Conservation (phyloP, 2,113 vertebrate species). For the Mixornis gularis region DNA sequence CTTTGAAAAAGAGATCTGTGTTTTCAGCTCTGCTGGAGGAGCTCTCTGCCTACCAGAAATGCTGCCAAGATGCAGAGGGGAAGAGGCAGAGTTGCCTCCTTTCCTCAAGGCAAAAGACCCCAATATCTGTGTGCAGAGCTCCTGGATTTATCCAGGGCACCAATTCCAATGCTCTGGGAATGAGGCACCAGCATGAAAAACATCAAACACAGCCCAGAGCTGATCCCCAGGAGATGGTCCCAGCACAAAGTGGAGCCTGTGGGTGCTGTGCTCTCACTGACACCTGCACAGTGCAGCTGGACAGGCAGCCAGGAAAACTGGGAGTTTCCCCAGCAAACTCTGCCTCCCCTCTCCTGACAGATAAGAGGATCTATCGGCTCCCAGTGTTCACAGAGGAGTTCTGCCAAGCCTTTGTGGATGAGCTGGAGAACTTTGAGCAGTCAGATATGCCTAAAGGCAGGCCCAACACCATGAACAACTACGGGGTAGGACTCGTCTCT, state of each 20-base stretch:
- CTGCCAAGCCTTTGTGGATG: conserved; percentile 83
- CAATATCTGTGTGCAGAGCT: not conserved
- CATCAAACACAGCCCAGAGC: not conserved
- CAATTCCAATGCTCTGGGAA: not conserved
- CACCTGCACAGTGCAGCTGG: not conserved
- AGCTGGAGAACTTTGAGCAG: conserved; percentile 90
- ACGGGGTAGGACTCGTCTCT: conserved; percentile 77
- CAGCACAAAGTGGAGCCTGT: not conserved
- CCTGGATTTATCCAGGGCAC: not conserved
- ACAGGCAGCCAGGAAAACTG: not conserved
- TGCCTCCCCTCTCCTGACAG: conserved; percentile 54
- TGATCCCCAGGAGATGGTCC: no score
- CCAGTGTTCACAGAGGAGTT: conserved; percentile 83
- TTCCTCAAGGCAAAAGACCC: not conserved
- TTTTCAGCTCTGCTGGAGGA: not conserved
- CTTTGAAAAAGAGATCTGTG: not conserved
- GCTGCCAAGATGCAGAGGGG: not conserved
- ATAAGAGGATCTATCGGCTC: conserved; percentile 83
- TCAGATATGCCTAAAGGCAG: conserved; percentile 88
- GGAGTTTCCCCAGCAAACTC: not conserved
- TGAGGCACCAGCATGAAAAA: fast-evolving
- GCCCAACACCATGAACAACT: conserved; percentile 97
- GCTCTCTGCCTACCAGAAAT: not conserved
- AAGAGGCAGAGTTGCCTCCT: not conserved
- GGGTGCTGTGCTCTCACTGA: not conserved